These are phyloP conservation scores for Taenioides sp. DNA, from an alignment of 2,797 vertebrate genomes.

Conservation along the genomic window DNA sequence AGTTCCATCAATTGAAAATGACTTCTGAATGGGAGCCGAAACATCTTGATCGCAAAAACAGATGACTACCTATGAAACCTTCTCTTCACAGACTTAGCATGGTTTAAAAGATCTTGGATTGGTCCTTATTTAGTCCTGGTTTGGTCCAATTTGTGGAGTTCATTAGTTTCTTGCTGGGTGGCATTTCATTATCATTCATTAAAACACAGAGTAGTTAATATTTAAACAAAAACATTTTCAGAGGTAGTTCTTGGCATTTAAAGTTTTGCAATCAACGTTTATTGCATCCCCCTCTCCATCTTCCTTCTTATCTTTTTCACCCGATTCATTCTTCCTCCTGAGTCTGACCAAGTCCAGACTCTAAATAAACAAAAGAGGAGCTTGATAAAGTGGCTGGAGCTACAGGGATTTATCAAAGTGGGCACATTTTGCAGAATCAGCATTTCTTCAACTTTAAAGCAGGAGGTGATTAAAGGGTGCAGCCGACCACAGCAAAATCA, in stretches of 20 bases:
- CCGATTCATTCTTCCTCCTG: conserved; percentile 9
- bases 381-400: background rate
- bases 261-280: background rate
- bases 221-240: background rate
- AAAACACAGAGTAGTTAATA: background rate
- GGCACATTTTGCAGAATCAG: conserved; percentile 2
- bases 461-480: conserved; percentile 4
- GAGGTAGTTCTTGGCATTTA: background rate
- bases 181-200: background rate
- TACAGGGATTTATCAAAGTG: conserved; percentile 2
- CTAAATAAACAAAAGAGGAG: conserved; percentile 6
- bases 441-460: conserved; percentile 3
- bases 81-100: too few relatives aligned
- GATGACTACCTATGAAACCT: too few relatives aligned
- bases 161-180: too few relatives aligned
- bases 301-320: conserved; percentile 21
- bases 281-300: conserved; percentile 2
- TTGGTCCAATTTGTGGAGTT: too few relatives aligned
- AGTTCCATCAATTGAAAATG: too few relatives aligned
- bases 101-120: too few relatives aligned
- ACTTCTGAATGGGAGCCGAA: too few relatives aligned
- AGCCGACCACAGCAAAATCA: background rate
- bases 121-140: too few relatives aligned
- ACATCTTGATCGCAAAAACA: too few relatives aligned
- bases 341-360: conserved; percentile 10